Evolutionary conservation across 2,113 vertebrate species (phyloP).

Genomic region (Turdus rufiventris): DNA sequence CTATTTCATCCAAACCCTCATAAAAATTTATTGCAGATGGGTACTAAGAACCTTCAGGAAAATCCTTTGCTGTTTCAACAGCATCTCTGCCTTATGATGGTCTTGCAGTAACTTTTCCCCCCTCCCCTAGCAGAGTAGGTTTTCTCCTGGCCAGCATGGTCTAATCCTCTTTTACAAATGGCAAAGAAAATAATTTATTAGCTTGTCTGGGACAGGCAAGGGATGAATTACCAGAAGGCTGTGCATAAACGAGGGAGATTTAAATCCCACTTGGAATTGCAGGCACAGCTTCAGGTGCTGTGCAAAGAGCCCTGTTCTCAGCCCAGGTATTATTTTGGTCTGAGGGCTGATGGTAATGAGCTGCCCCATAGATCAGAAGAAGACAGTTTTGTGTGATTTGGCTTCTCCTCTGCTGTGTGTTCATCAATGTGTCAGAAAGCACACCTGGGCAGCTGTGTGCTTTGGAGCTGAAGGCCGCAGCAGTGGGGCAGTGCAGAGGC

Average conservation of each 20-base stretch:
- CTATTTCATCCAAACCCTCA: background rate
- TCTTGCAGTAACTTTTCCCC: background rate
- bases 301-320: background rate
- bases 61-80: background rate
- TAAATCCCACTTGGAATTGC: constrained; percentile 11
- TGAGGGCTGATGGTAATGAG: background rate
- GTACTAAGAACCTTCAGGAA: constrained; percentile 1
- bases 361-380: background rate
- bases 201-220: background rate
- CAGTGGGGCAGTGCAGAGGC: background rate
- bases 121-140: background rate
- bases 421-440: background rate
- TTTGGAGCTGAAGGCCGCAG: background rate
- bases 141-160: background rate
- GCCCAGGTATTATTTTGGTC: background rate
- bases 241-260: background rate
- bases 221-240: background rate
- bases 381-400: background rate
- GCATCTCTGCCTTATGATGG: background rate
- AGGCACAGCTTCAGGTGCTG: background rate
- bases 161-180: background rate
- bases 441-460: background rate
- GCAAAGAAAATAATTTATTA: background rate
- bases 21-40: constrained; percentile 24
- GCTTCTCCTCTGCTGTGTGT: background rate